These are phyloP conservation scores for Lutjanus argentimaculatus DNA, from an alignment of 2,797 vertebrate genomes.

Conservation along the genomic window DNA sequence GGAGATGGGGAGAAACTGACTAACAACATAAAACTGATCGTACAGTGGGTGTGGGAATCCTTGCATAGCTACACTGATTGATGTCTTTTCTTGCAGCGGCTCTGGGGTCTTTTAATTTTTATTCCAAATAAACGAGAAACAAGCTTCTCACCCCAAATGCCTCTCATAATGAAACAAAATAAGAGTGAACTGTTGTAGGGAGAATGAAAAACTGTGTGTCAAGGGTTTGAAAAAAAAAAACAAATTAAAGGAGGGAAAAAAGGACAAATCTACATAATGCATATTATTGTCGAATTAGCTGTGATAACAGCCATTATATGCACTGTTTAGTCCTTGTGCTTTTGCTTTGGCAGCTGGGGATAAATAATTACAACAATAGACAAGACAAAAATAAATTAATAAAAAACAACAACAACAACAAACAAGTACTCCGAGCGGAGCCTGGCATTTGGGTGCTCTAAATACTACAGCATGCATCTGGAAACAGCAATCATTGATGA, in stretches of 20 bases:
- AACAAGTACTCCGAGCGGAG: slow-evolving; percentile 18
- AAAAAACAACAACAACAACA: slow-evolving; percentile 10
- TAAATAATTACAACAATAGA: slow-evolving; percentile 48
- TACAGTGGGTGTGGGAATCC: slow-evolving; percentile 40
- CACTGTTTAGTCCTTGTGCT: slow-evolving; percentile 10
- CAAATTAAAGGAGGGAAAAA: neutral
- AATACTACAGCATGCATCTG: slow-evolving; percentile 17
- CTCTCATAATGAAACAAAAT: slow-evolving; percentile 13
- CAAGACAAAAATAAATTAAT: slow-evolving; percentile 17
- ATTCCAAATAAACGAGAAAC: slow-evolving; percentile 28
- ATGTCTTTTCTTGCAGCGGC: slow-evolving; percentile 42
- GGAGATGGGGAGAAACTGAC: slow-evolving; percentile 42
- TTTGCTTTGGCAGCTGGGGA: slow-evolving; percentile 27
- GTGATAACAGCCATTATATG: slow-evolving; percentile 26
- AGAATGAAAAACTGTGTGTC: neutral
- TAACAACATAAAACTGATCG: slow-evolving; percentile 54
- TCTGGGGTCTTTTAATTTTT: slow-evolving; percentile 34
- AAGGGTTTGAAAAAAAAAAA: neutral
- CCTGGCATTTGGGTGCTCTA: slow-evolving; percentile 48
- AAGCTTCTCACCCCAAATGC: slow-evolving; percentile 16
- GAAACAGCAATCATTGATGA: slow-evolving; percentile 25
- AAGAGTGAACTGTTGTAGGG: slow-evolving; percentile 5
- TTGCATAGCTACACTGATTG: slow-evolving; percentile 48
- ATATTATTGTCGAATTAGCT: slow-evolving; percentile 36
- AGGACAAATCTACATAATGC: slow-evolving; percentile 10